Evolutionary conservation across 2,797 vertebrate species (phyloP), one percentile per base, ranked within the genome.

Genomic region (Rhinogobio ventralis): DNA sequence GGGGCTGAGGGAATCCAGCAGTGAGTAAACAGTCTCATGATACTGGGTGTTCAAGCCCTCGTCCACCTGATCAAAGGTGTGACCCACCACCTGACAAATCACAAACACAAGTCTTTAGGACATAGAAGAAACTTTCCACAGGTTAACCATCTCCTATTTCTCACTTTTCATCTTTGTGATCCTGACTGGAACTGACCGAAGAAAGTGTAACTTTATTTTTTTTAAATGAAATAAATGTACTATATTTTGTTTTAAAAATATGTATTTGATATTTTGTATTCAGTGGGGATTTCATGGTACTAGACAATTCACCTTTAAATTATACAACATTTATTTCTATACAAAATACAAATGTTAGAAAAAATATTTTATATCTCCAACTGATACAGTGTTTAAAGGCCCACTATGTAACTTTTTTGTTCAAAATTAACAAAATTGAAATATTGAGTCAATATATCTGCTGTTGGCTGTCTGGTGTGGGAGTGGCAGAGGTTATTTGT

Each of bases 21-120:
- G 94, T 0, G 98, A 99, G 93, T 99, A 99, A 90, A 99, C 95
- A 1, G 98, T 99, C 93, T 99, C 98, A 3, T 99, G 97, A 92
- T 98, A 99, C 15, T 96, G 97, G 49, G 94, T 96, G 89, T 92
- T 95, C 87, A 97, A 82, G 46, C 93, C 95, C 55, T 97, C 96
- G n/a, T 98, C 94, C 84, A 98, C 96, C 81, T 97, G 95, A 92
- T 99, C 95, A 87, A 98, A 99, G 75, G 92, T 93, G 45, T 97
- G 96, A 84, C 97, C 98, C 87, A 98, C 98, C 85, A 99, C 97
- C 98, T 99, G 91, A 87, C 89, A 78, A 30, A 77, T 13, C 2
- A 71, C 23, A 73, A 15, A 60, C 15, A n/a, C 25, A 74, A 13
- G 30, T 20, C 20, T 62, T 28, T 9, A 25, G 14, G 64, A 75